Conservation (phyloP, 2,888 invertebrate species). For the Nymphalis polychloros region DNA sequence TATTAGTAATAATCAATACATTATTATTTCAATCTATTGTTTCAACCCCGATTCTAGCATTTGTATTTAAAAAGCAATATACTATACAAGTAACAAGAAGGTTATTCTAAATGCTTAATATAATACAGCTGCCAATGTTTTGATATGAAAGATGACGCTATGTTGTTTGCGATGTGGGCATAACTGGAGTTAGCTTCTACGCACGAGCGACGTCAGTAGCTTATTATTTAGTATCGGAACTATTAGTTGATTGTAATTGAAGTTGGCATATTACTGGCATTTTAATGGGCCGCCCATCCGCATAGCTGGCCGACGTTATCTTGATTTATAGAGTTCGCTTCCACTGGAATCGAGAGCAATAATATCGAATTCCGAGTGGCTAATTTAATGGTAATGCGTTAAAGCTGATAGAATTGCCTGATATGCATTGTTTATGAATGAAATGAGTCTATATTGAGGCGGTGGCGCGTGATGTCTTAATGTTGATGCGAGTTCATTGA, state of each 20-base stretch:
- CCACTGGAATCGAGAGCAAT: constrained; percentile 58
- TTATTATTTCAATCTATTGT: no score
- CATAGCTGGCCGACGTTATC: constrained; percentile 71
- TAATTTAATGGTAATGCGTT: constrained; percentile 63
- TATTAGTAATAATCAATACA: no score
- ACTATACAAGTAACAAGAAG: constrained; percentile 4
- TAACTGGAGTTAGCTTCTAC: constrained; percentile 45
- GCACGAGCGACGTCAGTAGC: constrained; percentile 53
- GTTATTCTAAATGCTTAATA: constrained; percentile 6
- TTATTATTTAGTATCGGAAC: constrained; percentile 57
- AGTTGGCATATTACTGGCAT: constrained; percentile 72
- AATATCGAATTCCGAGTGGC: constrained; percentile 57
- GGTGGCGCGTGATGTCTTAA: constrained; percentile 65
- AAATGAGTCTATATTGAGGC: constrained; percentile 64
- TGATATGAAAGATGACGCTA: constrained; percentile 18
- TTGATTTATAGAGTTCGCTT: constrained; percentile 66
- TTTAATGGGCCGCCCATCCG: constrained; percentile 70
- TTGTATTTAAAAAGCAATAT: neutral
- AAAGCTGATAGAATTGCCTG: constrained; percentile 61
- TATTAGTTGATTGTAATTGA: constrained; percentile 60
- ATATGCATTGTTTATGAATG: constrained; percentile 72
- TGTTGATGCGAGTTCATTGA: constrained; percentile 58
- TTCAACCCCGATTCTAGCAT: no score
- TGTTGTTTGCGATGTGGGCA: constrained; percentile 14
- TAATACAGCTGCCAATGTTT: constrained; percentile 12